These are phyloP conservation scores for Pimpla rufipes DNA, from an alignment of 2,888 invertebrate genomes.

Conservation along the genomic window DNA sequence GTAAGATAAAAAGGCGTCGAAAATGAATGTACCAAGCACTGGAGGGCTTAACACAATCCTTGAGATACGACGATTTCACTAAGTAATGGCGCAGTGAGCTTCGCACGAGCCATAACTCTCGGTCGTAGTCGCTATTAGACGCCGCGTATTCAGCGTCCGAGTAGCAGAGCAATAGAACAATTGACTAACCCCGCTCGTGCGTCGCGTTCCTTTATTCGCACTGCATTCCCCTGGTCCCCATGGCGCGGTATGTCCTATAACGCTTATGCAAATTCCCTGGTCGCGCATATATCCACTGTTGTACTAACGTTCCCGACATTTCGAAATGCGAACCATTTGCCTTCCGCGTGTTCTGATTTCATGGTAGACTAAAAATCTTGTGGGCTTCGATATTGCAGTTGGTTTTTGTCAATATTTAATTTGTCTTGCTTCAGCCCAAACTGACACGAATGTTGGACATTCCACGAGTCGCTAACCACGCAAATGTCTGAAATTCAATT, in stretches of 20 bases:
- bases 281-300: constrained; percentile 21
- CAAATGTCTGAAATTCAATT: too few relatives aligned
- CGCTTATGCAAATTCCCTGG: constrained; percentile 59
- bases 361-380: background rate
- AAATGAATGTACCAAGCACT: too few relatives aligned
- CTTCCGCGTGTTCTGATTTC: constrained; percentile 31
- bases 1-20: too few relatives aligned
- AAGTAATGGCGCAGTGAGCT: background rate
- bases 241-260: constrained; percentile 32
- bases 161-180: constrained; percentile 10
- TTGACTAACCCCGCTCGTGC: constrained; percentile 12
- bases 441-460: background rate
- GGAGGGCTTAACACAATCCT: background rate
- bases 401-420: background rate
- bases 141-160: background rate
- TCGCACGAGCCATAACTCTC: background rate
- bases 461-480: background rate
- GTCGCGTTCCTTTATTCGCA: constrained; percentile 41
- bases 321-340: constrained; percentile 28
- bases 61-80: background rate
- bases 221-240: constrained; percentile 52
- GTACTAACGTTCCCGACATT: constrained; percentile 35
- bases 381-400: background rate
- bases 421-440: background rate
- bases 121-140: background rate